Percentiles rank a stretch among this genome's conserved stretches.
Conservation (phyloP, 2,113 vertebrate genomes). For the Anseranas semipalmata region DNA sequence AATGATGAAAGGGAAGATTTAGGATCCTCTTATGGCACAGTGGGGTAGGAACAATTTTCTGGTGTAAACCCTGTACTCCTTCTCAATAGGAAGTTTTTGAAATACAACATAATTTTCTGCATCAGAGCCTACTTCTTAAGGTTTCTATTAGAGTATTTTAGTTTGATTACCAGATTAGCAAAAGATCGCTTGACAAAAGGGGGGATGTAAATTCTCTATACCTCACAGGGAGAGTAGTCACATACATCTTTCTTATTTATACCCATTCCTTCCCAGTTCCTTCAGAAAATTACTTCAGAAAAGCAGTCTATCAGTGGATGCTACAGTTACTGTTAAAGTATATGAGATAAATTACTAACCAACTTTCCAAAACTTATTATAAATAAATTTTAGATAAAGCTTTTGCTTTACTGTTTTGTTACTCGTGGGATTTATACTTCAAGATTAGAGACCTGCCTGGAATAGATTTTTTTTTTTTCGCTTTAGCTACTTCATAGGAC, state of each 20-base stretch:
- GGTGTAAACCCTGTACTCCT: neutral
- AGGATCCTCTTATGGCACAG: neutral
- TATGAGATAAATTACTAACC: neutral
- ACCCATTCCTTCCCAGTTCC: neutral
- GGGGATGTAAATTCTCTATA: neutral
- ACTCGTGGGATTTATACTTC: neutral
- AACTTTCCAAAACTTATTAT: neutral
- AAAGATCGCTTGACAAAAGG: neutral
- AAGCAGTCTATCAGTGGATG: neutral
- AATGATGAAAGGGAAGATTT: neutral
- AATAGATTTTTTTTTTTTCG: neutral
- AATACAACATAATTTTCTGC: neutral
- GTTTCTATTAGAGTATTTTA: neutral
- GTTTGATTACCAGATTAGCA: neutral
- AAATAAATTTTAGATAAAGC: neutral
- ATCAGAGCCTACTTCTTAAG: neutral
- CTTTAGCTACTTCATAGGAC: neutral
- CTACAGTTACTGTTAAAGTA: neutral
- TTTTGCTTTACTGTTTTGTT: neutral
- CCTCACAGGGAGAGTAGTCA: neutral
- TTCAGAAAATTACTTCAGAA: neutral
- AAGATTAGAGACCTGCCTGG: neutral
- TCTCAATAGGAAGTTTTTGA: neutral
- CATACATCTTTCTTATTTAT: neutral
- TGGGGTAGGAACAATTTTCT: neutral